Evolutionary conservation across 2,113 vertebrate genomes (phyloP).

Genomic region (Chascanopsetta lugubris): DNA sequence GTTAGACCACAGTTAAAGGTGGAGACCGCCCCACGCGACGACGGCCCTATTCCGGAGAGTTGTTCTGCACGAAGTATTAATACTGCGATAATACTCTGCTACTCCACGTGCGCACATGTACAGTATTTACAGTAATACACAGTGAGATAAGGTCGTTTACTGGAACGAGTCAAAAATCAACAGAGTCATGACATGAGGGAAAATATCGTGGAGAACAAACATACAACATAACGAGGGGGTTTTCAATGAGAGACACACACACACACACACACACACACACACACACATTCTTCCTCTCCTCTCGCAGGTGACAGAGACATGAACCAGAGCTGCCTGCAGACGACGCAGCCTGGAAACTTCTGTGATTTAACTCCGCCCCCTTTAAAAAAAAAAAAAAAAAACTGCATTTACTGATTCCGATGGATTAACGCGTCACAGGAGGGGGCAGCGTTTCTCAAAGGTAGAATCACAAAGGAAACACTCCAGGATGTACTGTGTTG

Average conservation of each 20-base stretch:
- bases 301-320: slow-evolving; percentile 34
- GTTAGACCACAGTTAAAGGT: slow-evolving; percentile 38
- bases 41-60: slow-evolving; percentile 36
- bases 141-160: slow-evolving; percentile 29
- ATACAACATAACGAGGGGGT: slow-evolving; percentile 9
- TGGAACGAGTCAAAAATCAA: slow-evolving; percentile 46
- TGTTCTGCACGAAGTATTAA: slow-evolving; percentile 10
- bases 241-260: slow-evolving; percentile 9
- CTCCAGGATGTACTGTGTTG: neutral
- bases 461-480: neutral
- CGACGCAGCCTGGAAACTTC: slow-evolving; percentile 13
- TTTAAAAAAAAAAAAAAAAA: no score
- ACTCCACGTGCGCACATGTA: neutral
- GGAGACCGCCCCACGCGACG: slow-evolving; percentile 12
- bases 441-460: slow-evolving; percentile 11
- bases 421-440: slow-evolving; percentile 12
- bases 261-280: slow-evolving; percentile 1
- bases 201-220: slow-evolving; percentile 46
- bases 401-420: slow-evolving; percentile 21
- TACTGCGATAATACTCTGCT: slow-evolving; percentile 18
- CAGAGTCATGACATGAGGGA: slow-evolving; percentile 53
- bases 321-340: slow-evolving; percentile 33
- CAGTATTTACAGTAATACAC: slow-evolving; percentile 4
- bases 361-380: slow-evolving; percentile 40
- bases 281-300: neutral